These are phyloP conservation scores for Neomonachus schauinslandi DNA, from an alignment of 2,113 vertebrate genomes.

Conservation along the genomic window DNA sequence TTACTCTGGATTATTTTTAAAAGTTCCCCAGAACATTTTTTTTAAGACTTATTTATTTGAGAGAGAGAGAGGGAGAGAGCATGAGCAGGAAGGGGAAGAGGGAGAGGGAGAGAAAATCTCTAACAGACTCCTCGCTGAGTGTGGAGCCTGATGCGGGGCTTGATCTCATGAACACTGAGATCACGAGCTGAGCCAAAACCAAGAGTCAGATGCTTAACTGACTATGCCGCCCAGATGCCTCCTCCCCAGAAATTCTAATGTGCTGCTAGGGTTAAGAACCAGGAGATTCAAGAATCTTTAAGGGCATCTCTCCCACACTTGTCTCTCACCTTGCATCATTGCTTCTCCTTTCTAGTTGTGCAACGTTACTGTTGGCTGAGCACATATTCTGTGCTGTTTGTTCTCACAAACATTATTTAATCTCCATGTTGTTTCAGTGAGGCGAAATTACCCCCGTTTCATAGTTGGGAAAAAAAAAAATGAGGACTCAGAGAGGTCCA, in stretches of 20 bases:
- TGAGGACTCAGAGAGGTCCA: not conserved
- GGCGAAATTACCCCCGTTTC: not conserved
- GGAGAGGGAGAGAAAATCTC: no score
- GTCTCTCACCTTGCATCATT: not conserved
- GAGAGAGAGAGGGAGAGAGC: no score
- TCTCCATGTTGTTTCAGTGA: not conserved
- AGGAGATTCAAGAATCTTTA: not conserved
- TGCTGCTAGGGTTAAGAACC: not conserved
- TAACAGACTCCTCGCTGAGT: no score
- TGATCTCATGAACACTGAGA: no score
- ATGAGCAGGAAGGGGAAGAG: no score
- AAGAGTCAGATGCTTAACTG: no score
- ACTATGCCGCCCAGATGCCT: no score
- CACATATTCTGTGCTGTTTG: not conserved
- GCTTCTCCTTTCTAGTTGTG: not conserved
- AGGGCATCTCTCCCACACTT: not conserved
- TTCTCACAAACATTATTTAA: conserved; percentile 29
- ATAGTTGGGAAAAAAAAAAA: not conserved
- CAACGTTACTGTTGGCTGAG: not conserved
- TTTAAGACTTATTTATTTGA: no score
- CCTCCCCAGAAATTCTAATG: not conserved
- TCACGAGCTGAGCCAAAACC: no score
- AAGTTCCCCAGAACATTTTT: not conserved
- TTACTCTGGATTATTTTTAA: not conserved
- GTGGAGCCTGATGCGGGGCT: no score